Base-by-base conservation (phyloP, 2,797 vertebrate genomes). In the Myotis myotis region DNA sequence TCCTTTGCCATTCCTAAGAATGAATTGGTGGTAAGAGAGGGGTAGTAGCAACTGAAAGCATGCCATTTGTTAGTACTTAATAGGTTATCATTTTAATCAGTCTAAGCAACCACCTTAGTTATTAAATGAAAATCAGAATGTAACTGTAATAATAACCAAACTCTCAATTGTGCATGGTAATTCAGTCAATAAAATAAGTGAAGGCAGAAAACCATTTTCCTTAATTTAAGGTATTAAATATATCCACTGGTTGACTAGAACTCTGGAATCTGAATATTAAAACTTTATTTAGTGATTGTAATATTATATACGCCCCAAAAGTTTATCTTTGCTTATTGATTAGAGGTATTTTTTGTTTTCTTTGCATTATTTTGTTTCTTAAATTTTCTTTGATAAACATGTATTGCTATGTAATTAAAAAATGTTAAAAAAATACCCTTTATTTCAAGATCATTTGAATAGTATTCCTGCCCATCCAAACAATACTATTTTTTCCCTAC, bases 81-180 rank as follows among this genome's bases (percentile, higher is more conserved):
- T 3, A 91, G 38, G 28, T 16, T 87, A 82, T 49, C 83, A 68
- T 70, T 64, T 89, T 81, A 53, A 93, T 95, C 86, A 66, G 74
- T 6, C 66, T 30, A 95, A 94, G 33, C 60, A 72, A 23, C 23
- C 57, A 91, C 25, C 23, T 94, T 86, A 86, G 0, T 3, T 86
- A 92, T n/a, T 92, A 96, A 83, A 87, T 92, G 19, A 88, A 90
- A 95, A 89, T 87, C 41, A 68, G 16, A 82, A 33, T 30, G 15
- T 62, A 84, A 84, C 38, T 78, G 5, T 83, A 90, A 79, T 41
- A 82, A 92, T 47, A 95, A 87, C n/a, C 28, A 89, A 87, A 86
- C 19, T 83, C 51, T 95, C 86, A 87, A 80, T 5, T 66, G 30
- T 94, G 25, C 38, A 70, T 38, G 33, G 72, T 85, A 90, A 94